Evolutionary conservation across 23 tunicate genomes (phyloP).

Genomic region (Aplidium turbinatum): DNA sequence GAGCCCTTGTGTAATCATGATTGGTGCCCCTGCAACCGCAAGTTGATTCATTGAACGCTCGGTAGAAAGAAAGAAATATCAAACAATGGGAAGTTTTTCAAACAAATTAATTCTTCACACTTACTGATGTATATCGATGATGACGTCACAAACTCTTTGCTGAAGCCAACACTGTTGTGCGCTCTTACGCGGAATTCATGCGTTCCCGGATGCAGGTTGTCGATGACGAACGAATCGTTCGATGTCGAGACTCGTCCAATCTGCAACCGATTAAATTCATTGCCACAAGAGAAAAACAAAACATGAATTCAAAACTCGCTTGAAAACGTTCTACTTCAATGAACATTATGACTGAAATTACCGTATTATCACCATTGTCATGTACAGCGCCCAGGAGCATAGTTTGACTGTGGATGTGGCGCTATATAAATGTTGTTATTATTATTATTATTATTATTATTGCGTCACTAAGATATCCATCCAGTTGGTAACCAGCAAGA

Average conservation of each 20-base stretch:
- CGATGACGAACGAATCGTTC: background rate
- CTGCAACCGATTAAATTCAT: constrained; percentile 2
- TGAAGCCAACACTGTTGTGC: constrained; percentile 16
- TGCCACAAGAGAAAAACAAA: no score
- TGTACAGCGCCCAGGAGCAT: no score
- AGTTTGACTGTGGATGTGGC: no score
- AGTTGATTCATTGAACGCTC: background rate
- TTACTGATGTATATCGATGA: constrained; percentile 8
- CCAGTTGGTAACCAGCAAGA: no score
- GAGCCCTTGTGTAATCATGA: constrained; percentile 31
- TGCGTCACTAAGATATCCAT: no score
- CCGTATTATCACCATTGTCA: no score
- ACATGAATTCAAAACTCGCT: no score
- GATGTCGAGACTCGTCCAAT: background rate
- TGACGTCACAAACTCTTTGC: background rate
- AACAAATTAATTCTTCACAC: background rate
- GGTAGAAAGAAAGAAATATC: background rate
- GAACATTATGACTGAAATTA: no score
- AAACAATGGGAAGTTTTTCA: no score
- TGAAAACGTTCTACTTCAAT: no score
- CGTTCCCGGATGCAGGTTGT: constrained; percentile 26
- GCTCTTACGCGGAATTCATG: constrained; percentile 33
- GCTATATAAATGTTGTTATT: no score
- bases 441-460: no score
- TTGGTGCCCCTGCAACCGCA: constrained; percentile 7